Base-by-base conservation (phyloP, 2,113 vertebrate genomes). In the Danionella cerebrum region DNA sequence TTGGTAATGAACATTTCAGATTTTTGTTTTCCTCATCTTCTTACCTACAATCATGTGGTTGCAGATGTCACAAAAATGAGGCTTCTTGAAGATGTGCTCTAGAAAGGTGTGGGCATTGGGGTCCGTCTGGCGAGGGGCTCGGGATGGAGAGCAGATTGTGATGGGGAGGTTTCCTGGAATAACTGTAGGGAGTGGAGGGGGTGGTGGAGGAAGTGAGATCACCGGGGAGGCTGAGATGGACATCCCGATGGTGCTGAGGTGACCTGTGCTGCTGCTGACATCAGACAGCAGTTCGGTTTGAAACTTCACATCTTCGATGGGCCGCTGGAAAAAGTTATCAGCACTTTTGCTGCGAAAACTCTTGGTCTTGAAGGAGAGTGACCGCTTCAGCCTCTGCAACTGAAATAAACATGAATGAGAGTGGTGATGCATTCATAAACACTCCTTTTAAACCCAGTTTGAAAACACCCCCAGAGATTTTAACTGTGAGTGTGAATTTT, bases 41-140 rank as follows among this genome's bases (percentile, higher is more conserved):
- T 93, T 93, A 99, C 96, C 96, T 84, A 99, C 94, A 65, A 99
- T 98, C 96, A 99, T 99, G 84, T 98, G 96, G 84, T 97, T 98
- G 91, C 96, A 99, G 85, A 96, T 83, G 0, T 99, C 96, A 4
- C 96, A 99, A 87, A 99, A 99, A 6, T 92, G 98, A 58, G 96
- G 96, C 77, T 99, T 99, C 88, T 98, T 99, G 86, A 99, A 99
- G 82, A 95, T 89, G 81, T 98, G 90, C 71, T 99, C 96, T 82
- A 96, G 93, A 83, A 99, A 96, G 83, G 90, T 85, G 60, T 99
- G 96, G 52, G 86, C 79, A 29, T 90, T 88, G 4, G 76, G 88
- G 74, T 91, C 87, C 0, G 89, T 66, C 65, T 88, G 89, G 50
- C 88, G 86, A 0, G 87, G 85, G 9, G 78, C 80, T 71, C 90